These are phyloP conservation scores for Troides aeacus DNA, from an alignment of 2,888 invertebrate genomes.

Conservation along the genomic window DNA sequence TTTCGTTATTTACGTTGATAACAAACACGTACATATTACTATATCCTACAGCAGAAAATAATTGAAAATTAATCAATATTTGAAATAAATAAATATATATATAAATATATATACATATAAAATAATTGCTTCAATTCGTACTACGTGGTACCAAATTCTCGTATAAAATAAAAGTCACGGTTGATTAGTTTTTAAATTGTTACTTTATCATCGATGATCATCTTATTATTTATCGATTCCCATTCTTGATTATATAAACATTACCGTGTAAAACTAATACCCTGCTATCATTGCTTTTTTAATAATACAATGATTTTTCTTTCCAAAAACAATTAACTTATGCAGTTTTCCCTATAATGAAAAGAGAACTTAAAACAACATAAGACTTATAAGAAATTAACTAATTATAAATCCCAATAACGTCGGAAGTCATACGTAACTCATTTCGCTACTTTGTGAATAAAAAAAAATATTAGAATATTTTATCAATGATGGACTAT, in stretches of 20 bases:
- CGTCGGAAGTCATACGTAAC: too few species aligned
- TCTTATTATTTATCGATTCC: background rate
- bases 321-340: background rate
- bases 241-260: conserved; percentile 5
- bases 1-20: too few species aligned
- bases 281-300: conserved; percentile 15
- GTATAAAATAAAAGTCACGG: background rate
- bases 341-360: background rate
- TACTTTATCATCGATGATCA: background rate
- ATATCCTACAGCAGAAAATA: background rate
- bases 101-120: too few species aligned
- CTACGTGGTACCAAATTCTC: background rate
- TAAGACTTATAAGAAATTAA: too few species aligned
- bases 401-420: too few species aligned
- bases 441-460: too few species aligned
- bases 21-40: too few species aligned
- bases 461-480: too few species aligned
- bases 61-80: background rate
- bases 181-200: background rate
- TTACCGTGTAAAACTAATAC: conserved; percentile 18
- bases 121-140: too few species aligned
- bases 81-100: background rate
- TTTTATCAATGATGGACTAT: too few species aligned
- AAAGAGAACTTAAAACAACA: too few species aligned
- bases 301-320: background rate